phyloP scores from a whole-genome alignment of 2,888 invertebrate species.

The Eueremaeus valkanovi region DNA sequence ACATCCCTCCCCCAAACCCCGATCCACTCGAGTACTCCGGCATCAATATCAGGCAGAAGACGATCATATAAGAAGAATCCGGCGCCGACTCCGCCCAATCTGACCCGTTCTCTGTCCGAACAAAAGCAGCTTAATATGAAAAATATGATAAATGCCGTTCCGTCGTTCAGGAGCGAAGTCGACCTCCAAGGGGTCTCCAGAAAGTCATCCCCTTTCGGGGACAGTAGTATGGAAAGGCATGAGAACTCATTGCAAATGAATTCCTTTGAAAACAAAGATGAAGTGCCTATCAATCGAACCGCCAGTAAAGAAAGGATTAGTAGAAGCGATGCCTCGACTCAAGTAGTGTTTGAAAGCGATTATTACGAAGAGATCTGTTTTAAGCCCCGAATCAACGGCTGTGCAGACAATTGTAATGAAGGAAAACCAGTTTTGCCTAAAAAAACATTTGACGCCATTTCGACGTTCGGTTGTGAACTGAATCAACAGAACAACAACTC shows the following conservation, averaged over 20 bases:
- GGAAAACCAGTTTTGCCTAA: constrained; percentile 26
- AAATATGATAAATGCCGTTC: constrained; percentile 41
- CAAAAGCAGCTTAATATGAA: constrained; percentile 43
- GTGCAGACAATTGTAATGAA: background rate
- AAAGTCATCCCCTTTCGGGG: constrained; percentile 25
- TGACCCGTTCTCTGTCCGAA: constrained; percentile 42
- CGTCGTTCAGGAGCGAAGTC: constrained; percentile 41
- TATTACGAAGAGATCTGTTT: background rate
- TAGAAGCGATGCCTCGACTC: constrained; percentile 19
- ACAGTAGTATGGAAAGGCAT: constrained; percentile 30
- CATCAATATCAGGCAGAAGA: constrained; percentile 14
- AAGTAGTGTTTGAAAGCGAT: background rate
- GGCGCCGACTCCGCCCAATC: constrained; percentile 41
- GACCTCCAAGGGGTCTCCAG: constrained; percentile 25
- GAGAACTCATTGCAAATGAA: background rate
- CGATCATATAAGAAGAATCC: constrained; percentile 38
- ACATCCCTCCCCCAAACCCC: constrained; percentile 37
- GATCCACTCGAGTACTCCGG: constrained; percentile 24
- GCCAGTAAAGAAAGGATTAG: background rate
- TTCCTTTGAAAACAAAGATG: background rate
- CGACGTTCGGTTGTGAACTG: constrained; percentile 39
- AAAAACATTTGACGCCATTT: constrained; percentile 40
- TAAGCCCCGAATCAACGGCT: background rate
- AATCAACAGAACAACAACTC: constrained; percentile 9
- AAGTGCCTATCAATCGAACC: constrained; percentile 6